phyloP scores from a whole-genome alignment of 2,797 vertebrate species.

The Novumbra hubbsi region DNA sequence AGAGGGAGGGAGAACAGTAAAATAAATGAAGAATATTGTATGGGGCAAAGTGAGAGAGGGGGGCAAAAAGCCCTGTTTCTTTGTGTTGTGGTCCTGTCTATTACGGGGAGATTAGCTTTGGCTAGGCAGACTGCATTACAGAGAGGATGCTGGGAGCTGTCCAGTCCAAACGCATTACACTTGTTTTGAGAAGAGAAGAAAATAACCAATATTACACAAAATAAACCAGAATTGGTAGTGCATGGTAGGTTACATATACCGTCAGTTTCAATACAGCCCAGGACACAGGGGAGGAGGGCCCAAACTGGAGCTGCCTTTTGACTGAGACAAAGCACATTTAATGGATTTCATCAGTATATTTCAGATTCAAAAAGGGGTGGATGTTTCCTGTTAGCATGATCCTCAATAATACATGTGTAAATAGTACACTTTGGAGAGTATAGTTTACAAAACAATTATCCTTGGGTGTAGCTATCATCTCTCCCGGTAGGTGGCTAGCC shows the following conservation, averaged over 20 bases:
- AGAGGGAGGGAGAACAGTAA: neutral
- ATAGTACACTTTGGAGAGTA: too few relatives aligned
- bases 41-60: neutral
- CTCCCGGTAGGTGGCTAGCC: constrained; percentile 8
- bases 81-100: neutral
- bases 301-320: constrained; percentile 32
- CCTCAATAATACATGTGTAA: neutral
- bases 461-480: too few relatives aligned
- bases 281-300: constrained; percentile 9
- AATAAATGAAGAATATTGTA: neutral
- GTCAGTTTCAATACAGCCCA: neutral
- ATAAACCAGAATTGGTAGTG: neutral
- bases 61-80: neutral
- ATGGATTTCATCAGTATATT: neutral
- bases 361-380: neutral
- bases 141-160: constrained; percentile 38
- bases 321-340: constrained; percentile 6
- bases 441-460: too few relatives aligned
- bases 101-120: constrained; percentile 8
- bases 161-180: constrained; percentile 21
- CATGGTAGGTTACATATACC: neutral
- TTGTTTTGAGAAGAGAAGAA: constrained; percentile 22
- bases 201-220: neutral
- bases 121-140: constrained; percentile 23
- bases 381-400: neutral